These are phyloP conservation scores for Muntiacus muntjak DNA, from an alignment of 2,113 vertebrate species.

Conservation along the genomic window DNA sequence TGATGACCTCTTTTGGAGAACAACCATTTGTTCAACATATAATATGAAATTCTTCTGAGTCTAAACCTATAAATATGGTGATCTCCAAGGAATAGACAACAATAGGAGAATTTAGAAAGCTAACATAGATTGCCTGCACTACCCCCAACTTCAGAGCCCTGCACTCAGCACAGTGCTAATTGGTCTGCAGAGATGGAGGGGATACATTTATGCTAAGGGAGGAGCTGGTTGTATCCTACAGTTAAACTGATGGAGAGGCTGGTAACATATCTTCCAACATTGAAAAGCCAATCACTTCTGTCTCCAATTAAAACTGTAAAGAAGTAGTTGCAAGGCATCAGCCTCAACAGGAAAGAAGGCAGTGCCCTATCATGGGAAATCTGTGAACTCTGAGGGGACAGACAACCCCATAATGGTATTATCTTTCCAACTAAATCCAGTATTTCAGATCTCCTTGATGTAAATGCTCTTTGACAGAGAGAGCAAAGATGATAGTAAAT, in stretches of 20 bases:
- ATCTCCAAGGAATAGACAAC: background rate
- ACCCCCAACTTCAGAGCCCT: background rate
- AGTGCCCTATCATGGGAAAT: background rate
- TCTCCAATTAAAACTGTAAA: background rate
- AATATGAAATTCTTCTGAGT: background rate
- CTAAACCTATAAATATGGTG: background rate
- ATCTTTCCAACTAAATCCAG: background rate
- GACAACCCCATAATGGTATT: background rate
- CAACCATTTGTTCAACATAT: background rate
- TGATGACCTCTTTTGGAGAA: background rate
- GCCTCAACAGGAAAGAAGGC: background rate
- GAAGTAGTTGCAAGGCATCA: background rate
- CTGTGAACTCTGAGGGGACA: background rate
- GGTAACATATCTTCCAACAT: background rate
- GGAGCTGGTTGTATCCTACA: background rate
- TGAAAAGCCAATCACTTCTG: background rate
- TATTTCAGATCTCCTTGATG: background rate
- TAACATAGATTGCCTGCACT: background rate
- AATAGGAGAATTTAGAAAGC: background rate
- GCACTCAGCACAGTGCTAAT: background rate
- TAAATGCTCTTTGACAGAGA: background rate
- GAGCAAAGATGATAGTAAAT: background rate
- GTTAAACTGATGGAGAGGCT: background rate
- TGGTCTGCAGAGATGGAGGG: background rate
- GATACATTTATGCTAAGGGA: background rate